Evolutionary conservation across 2,113 vertebrate genomes (phyloP).

Genomic region (Ornithorhynchus anatinus): DNA sequence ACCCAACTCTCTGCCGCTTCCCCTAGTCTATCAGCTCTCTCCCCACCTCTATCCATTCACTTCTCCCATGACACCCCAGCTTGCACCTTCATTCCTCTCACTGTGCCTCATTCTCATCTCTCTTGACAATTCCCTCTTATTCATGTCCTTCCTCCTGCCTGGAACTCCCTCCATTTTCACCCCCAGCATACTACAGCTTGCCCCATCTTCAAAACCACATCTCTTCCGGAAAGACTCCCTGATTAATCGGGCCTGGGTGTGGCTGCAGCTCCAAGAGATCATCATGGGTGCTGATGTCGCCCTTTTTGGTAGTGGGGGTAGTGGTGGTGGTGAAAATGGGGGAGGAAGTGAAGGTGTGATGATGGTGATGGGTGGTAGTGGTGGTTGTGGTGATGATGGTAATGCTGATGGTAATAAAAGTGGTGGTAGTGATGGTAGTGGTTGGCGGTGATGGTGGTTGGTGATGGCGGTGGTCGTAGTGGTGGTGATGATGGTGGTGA

Average conservation of each 20-base stretch:
- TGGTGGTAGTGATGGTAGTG: neutral
- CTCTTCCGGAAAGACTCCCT: too few relatives aligned
- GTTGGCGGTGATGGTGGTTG: neutral
- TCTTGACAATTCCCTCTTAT: neutral
- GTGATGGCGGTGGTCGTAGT: neutral
- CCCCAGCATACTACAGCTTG: neutral
- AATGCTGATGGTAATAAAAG: neutral
- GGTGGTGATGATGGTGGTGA: too few relatives aligned
- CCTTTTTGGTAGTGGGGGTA: too few relatives aligned
- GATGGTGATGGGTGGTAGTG: too few relatives aligned
- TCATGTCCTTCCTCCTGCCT: neutral
- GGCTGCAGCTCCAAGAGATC: too few relatives aligned
- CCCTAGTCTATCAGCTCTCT: neutral
- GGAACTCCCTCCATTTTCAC: too few relatives aligned
- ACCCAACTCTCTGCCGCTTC: neutral
- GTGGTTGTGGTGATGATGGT: too few relatives aligned
- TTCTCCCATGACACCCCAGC: neutral
- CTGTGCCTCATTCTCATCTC: neutral
- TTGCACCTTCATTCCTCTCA: neutral
- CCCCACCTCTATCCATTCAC: neutral
- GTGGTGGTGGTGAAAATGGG: too few relatives aligned
- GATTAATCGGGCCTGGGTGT: too few relatives aligned
- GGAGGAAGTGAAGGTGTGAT: too few relatives aligned
- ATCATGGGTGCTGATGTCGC: too few relatives aligned
- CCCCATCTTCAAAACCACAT: neutral